Percentiles rank a stretch among this genome's conserved stretches.
Evolutionary conservation across 2,113 vertebrate genomes (phyloP).

Genomic region (Lamprotornis superbus): DNA sequence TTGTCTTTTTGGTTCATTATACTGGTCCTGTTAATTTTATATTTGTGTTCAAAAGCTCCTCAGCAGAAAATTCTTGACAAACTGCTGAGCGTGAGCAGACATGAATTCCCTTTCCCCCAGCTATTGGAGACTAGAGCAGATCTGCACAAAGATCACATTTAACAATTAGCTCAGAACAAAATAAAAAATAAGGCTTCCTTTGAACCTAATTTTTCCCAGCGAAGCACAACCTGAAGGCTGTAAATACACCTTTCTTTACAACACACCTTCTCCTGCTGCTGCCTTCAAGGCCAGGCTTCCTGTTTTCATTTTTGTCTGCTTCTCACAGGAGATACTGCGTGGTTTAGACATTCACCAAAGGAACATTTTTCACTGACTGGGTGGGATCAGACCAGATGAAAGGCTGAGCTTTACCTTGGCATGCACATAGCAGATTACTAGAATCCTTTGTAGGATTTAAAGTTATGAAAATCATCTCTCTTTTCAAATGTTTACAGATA

Average conservation of each 20-base stretch:
- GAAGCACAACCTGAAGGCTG: neutral
- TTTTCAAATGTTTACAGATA: conserved; percentile 45
- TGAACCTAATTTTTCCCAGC: neutral
- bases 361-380: conserved; percentile 45
- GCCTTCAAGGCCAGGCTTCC: conserved; percentile 25
- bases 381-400: conserved; percentile 69
- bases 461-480: conserved; percentile 61
- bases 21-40: neutral
- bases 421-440: conserved; percentile 40
- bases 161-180: neutral
- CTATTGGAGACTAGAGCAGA: neutral
- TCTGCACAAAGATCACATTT: neutral
- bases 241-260: neutral
- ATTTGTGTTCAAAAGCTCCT: neutral
- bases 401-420: conserved; percentile 27
- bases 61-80: neutral
- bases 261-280: conserved; percentile 22
- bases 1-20: neutral
- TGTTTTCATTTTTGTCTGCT: neutral
- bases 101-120: neutral
- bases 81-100: neutral
- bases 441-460: conserved; percentile 59
- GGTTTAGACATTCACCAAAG: conserved; percentile 57
- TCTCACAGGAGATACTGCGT: conserved; percentile 5
- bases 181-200: neutral